Percentiles rank a stretch among this genome's conserved stretches.
These are phyloP conservation scores for Rhynchopsitta pachyrhyncha DNA, from an alignment of 2,113 vertebrate genomes.

Conservation along the genomic window DNA sequence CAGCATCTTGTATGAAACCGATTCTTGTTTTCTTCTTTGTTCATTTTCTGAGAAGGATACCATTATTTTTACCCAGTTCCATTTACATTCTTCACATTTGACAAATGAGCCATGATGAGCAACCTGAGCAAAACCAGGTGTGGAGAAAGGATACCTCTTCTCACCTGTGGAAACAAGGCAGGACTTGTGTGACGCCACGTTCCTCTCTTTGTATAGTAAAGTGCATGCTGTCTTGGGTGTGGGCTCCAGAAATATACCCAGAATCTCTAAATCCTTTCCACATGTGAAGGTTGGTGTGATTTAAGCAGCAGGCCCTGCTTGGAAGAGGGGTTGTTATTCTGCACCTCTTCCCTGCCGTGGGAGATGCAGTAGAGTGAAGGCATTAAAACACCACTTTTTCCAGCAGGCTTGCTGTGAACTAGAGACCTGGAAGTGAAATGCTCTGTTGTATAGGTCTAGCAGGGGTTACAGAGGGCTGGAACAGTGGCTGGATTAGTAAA, in stretches of 20 bases:
- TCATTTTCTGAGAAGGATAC: neutral
- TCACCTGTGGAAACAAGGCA: neutral
- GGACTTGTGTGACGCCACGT: neutral
- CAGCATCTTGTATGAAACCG: neutral
- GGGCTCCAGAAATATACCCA: neutral
- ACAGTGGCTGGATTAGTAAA: neutral
- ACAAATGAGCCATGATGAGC: neutral
- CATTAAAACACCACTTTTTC: neutral
- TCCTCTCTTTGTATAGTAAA: neutral
- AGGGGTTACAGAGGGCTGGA: slow-evolving; percentile 28
- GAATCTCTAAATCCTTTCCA: neutral
- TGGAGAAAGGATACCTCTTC: neutral
- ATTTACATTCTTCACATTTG: neutral
- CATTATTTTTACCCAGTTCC: neutral
- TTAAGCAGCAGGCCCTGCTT: neutral
- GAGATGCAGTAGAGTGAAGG: neutral
- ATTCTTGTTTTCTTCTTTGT: neutral
- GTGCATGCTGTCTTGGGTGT: accelerated
- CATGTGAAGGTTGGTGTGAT: neutral
- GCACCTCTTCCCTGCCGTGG: neutral
- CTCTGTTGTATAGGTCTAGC: neutral
- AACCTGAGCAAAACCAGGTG: neutral
- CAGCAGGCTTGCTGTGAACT: neutral
- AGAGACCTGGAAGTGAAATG: neutral
- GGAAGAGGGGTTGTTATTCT: accelerated